Percentiles rank a stretch among this genome's conserved stretches.
phyloP scores from a whole-genome alignment of 2,113 vertebrate genomes.

The Kryptolebias marmoratus region DNA sequence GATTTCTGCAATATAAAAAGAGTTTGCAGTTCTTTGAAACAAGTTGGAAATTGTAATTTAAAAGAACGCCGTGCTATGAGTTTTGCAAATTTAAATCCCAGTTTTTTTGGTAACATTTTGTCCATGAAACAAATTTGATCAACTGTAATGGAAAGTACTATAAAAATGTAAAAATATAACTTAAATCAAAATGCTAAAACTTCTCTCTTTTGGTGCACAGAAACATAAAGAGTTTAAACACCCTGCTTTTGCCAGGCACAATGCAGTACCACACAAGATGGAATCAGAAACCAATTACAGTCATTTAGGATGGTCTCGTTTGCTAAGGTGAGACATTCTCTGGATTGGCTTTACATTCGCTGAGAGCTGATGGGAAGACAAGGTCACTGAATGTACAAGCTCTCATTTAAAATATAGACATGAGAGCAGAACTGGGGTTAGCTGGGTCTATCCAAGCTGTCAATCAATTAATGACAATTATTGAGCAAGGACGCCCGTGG shows the following conservation, averaged over 20 bases:
- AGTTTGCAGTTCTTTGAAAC: conserved; percentile 2
- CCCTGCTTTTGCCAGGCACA: conserved; percentile 30
- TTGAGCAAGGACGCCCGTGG: conserved; percentile 92
- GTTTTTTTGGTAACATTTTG: neutral
- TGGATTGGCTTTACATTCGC: conserved; percentile 75
- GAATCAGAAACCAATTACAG: conserved; percentile 62
- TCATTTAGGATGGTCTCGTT: conserved; percentile 66
- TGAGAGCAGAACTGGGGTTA: conserved; percentile 93
- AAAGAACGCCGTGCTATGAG: conserved; percentile 29
- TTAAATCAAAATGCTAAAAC: neutral
- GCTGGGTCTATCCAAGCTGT: conserved; percentile 96
- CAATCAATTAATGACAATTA: conserved; percentile 99
- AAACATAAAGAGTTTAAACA: conserved; percentile 22
- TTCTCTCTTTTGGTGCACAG: neutral
- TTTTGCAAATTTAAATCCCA: conserved; percentile 16
- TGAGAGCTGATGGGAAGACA: conserved; percentile 95
- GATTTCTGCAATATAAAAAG: conserved; percentile 25
- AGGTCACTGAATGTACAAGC: conserved; percentile 97
- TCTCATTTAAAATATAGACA: conserved; percentile 98
- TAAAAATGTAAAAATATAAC: neutral
- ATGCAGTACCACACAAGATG: conserved; percentile 18
- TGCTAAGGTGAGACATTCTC: conserved; percentile 71
- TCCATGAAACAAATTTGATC: conserved; percentile 2
- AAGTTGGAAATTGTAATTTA: conserved; percentile 14
- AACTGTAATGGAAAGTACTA: conserved; percentile 1